phyloP scores from a whole-genome alignment of 2,113 vertebrate species.

The Spheniscus mendiculus region DNA sequence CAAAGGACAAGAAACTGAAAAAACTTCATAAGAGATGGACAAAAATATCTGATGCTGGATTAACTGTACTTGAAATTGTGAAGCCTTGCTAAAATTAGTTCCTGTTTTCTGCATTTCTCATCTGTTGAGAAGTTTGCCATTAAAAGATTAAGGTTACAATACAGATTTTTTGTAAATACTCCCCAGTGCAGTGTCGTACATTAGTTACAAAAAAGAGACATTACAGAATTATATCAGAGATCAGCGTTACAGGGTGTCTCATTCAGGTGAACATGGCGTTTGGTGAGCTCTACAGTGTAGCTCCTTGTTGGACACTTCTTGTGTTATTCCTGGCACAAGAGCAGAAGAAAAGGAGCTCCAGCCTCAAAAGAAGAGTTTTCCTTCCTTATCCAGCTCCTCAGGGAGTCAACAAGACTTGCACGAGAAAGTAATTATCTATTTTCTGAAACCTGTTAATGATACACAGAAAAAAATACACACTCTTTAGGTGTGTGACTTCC shows the following conservation, averaged over 20 bases:
- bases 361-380: neutral
- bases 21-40: neutral
- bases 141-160: neutral
- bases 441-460: neutral
- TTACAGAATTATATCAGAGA: neutral
- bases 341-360: neutral
- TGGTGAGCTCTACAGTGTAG: neutral
- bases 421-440: neutral
- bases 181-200: neutral
- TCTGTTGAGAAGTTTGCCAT: neutral
- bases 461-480: neutral
- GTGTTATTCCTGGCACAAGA: neutral
- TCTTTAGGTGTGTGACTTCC: neutral
- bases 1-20: neutral
- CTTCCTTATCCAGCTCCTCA: neutral
- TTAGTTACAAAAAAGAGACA: neutral
- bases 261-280: neutral
- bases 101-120: neutral
- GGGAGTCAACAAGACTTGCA: neutral
- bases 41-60: neutral
- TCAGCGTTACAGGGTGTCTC: neutral
- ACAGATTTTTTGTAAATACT: neutral
- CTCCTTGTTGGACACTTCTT: neutral
- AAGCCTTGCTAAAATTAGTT: neutral
- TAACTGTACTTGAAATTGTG: neutral